These are phyloP conservation scores for Notolepis coatsorum DNA, from an alignment of 2,797 vertebrate genomes.

Conservation along the genomic window DNA sequence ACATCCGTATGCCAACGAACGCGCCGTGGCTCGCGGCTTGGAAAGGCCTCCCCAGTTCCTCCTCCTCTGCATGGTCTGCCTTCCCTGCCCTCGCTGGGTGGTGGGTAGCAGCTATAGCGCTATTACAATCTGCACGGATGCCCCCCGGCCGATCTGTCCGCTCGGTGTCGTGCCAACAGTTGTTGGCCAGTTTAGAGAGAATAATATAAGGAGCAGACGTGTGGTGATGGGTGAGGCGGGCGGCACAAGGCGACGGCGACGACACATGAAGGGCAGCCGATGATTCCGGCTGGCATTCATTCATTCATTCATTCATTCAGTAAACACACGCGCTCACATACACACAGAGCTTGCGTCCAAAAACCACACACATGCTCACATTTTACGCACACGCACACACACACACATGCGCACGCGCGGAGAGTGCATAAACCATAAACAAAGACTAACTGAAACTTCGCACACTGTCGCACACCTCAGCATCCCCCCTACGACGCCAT, in stretches of 20 bases:
- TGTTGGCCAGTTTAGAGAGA: slow-evolving; percentile 9
- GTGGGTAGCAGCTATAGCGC: slow-evolving; percentile 30
- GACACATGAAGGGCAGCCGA: not conserved
- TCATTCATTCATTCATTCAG: not conserved
- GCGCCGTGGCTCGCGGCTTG: slow-evolving; percentile 65
- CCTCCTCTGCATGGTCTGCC: slow-evolving; percentile 46
- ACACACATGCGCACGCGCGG: not conserved
- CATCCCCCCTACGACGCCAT: not conserved
- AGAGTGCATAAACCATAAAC: not conserved
- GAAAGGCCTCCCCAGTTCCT: slow-evolving; percentile 51
- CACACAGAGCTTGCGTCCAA: not conserved
- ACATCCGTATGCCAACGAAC: slow-evolving; percentile 70
- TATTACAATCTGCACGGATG: slow-evolving; percentile 45
- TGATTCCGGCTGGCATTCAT: not conserved
- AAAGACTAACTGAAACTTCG: slow-evolving; percentile 6
- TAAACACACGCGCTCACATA: slow-evolving; percentile 2
- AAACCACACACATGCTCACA: not conserved
- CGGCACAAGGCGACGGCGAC: slow-evolving; percentile 25
- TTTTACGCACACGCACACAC: not conserved
- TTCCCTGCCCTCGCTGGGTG: slow-evolving; percentile 59
- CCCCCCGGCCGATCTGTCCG: slow-evolving; percentile 25
- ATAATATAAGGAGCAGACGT: slow-evolving; percentile 14
- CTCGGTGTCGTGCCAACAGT: slow-evolving; percentile 18
- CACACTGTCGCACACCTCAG: not conserved
- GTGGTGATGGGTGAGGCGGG: slow-evolving; percentile 17